Conservation (phyloP, 1,140 invertebrate species). For the Dinoponera quadriceps region DNA sequence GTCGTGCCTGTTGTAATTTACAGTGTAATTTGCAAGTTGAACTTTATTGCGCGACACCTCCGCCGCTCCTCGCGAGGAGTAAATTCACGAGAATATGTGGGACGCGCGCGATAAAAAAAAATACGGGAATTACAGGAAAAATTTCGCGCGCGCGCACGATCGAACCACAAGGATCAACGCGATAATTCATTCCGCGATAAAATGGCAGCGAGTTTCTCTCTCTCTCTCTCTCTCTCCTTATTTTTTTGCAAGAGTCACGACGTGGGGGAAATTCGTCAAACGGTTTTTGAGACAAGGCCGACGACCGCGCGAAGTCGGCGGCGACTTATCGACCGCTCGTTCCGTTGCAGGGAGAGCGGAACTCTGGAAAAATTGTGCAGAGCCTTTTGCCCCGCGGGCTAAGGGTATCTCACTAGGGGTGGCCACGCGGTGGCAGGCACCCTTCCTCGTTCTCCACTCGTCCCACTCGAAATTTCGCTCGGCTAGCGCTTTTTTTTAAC, state of each 20-base stretch:
- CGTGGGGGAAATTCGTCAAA: slow-evolving; percentile 11
- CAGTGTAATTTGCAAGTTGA: slow-evolving; percentile 3
- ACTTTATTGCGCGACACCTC: neutral
- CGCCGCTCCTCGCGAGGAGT: neutral
- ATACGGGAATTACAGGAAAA: neutral
- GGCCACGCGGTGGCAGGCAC: slow-evolving; percentile 66
- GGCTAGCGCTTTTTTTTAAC: slow-evolving; percentile 84
- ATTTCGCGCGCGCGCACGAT: neutral
- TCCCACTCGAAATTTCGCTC: slow-evolving; percentile 85
- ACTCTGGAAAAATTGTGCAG: slow-evolving; percentile 78
- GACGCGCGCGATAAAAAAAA: too few species aligned
- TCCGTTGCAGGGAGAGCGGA: slow-evolving; percentile 71
- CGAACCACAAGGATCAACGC: neutral
- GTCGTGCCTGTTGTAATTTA: slow-evolving; percentile 4
- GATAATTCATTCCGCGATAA: too few species aligned
- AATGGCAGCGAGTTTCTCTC: too few species aligned
- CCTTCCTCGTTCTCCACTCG: slow-evolving; percentile 66
- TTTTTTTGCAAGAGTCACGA: neutral
- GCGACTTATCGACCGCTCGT: slow-evolving; percentile 80
- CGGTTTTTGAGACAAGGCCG: slow-evolving; percentile 23
- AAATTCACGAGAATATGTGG: neutral
- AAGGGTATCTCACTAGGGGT: slow-evolving; percentile 75
- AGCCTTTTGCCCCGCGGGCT: slow-evolving; percentile 76
- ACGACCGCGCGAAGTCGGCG: slow-evolving; percentile 40
- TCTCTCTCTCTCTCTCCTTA: too few species aligned